A percentile compares a stretch with the other conserved stretches of the same genome.
These are phyloP conservation scores for Amphipoea lucens DNA, from an alignment of 2,888 invertebrate species.

Conservation along the genomic window DNA sequence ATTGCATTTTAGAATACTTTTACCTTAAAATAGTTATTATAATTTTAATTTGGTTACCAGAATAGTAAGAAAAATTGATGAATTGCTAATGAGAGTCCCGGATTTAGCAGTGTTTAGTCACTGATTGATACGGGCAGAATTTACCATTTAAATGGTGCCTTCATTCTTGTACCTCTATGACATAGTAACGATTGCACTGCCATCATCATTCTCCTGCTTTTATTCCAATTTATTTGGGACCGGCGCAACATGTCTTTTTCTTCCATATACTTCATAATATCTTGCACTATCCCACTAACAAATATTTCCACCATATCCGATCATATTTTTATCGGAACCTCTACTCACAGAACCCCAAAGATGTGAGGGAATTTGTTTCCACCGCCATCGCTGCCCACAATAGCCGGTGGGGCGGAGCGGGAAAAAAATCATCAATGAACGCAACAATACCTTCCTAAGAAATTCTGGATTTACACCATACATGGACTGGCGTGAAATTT, in stretches of 20 bases:
- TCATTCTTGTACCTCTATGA: too few relatives aligned
- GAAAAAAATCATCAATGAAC: constrained; percentile 84
- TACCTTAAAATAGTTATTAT: too few relatives aligned
- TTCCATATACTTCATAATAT: too few relatives aligned
- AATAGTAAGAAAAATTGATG: background rate
- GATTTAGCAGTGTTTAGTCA: background rate
- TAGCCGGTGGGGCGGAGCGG: constrained; percentile 75
- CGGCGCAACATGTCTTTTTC: too few relatives aligned
- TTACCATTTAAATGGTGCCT: background rate
- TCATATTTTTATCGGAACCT: background rate
- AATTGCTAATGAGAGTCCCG: background rate
- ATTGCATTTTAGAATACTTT: background rate
- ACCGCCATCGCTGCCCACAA: constrained; percentile 75
- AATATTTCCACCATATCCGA: too few relatives aligned
- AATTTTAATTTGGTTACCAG: background rate
- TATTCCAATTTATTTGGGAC: too few relatives aligned
- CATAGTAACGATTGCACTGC: too few relatives aligned
- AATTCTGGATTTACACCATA: constrained; percentile 72
- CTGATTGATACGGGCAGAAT: background rate
- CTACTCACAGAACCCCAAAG: constrained; percentile 54
- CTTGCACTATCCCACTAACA: too few relatives aligned
- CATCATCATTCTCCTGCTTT: too few relatives aligned
- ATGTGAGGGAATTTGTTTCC: constrained; percentile 66
- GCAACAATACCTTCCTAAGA: constrained; percentile 77
- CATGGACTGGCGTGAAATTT: constrained; percentile 79